Evolutionary conservation across 1,140 invertebrate genomes (phyloP).

Genomic region (Calliopsis andreniformis): DNA sequence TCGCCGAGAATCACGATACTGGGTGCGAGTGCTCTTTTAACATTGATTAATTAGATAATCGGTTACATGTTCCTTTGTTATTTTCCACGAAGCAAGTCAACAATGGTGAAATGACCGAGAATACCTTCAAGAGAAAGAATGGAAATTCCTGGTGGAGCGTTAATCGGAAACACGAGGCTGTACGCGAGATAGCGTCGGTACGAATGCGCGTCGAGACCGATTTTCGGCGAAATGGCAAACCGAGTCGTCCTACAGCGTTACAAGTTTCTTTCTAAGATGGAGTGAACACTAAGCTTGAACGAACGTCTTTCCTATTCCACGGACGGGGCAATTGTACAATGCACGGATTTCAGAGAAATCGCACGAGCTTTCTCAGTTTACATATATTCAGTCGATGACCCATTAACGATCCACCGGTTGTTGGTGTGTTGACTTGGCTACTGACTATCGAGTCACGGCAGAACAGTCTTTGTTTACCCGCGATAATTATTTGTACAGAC

Average conservation of each 20-base stretch:
- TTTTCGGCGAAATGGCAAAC: not conserved
- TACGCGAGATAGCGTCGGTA: not conserved
- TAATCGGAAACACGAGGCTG: not conserved
- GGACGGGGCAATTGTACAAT: not conserved
- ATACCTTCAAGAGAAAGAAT: not conserved
- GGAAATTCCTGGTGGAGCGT: not conserved
- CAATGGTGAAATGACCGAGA: not conserved
- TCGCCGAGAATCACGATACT: not conserved
- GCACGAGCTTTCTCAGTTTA: too few species aligned
- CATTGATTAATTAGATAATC: not conserved
- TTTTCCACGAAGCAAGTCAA: not conserved
- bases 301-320: not conserved
- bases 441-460: constrained; percentile 26
- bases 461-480: constrained; percentile 38
- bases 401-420: constrained; percentile 16
- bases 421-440: constrained; percentile 19
- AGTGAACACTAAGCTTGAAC: not conserved
- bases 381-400: constrained; percentile 1
- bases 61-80: not conserved
- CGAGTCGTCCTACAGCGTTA: not conserved
- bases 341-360: not conserved
- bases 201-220: not conserved
- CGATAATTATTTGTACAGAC: constrained; percentile 30
- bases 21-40: not conserved
- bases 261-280: not conserved